Base-by-base conservation (phyloP, 2,888 invertebrate species). In the Melieria picta region DNA sequence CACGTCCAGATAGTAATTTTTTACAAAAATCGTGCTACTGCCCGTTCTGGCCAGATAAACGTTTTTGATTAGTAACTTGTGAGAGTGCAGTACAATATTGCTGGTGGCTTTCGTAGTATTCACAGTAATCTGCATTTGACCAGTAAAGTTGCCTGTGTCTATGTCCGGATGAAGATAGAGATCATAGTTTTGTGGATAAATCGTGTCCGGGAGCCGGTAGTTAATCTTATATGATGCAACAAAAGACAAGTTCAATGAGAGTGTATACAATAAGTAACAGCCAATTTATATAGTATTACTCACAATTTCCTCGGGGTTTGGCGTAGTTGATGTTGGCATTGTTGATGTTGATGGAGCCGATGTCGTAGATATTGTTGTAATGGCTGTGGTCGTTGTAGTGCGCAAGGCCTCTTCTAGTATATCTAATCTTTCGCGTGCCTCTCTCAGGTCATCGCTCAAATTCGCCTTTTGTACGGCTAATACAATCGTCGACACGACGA, bases 81-180 rank as follows among this genome's bases (percentile, higher is more conserved):
- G 90, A 7, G 89, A 87, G 83, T 94, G 93, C 60, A 94, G 81
- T 0, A 89, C 84, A 65, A 93, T 88, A 73, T 79, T 80, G 71
- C 87, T 81, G 0, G 89, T 89, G 2, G 87, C 78, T 78, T 87
- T 79, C 4, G 80, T 72, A 7, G 91, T 85, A 6, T 84, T 77
- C 0, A 92, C 74, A 0, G 76, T 77, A 57, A 92, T 90, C 0
- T 76, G 80, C 0, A 91, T 90, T 65, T 85, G 87, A 11, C 93
- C 94, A 60, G 75, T 79, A 77, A 90, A 91, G 10, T 79, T 81
- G 72, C 89, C 89, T 79, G 89, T 82, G 75, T 89, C 85, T 74
- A 93, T 86, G 79, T 93, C 86, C 0, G 95, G 94, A 80, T 89
- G 87, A 48, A 95, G 85, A 65, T 87, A 88, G 4, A 95, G 86